A percentile compares a stretch with the other conserved stretches of the same genome.
Conservation (phyloP, 2,888 invertebrate genomes). For the Philopedon plagiatum region DNA sequence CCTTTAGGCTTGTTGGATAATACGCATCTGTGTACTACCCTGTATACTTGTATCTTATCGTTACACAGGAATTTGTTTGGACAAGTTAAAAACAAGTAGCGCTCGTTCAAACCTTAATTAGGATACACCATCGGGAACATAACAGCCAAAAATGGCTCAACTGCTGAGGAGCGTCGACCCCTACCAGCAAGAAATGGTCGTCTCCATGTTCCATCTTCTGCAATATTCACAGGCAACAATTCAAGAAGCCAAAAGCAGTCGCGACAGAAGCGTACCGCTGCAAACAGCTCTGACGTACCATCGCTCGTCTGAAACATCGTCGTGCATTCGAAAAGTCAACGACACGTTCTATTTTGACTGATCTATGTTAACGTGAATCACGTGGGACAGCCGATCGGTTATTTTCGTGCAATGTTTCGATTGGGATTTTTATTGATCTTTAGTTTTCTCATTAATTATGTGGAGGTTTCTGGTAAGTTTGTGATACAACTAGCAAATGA, state of each 20-base stretch:
- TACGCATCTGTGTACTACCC: no score
- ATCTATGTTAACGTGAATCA: constrained; percentile 30
- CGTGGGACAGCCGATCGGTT: constrained; percentile 20
- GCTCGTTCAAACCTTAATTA: no score
- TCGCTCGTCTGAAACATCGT: constrained; percentile 9
- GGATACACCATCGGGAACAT: neutral
- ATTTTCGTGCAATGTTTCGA: constrained; percentile 29
- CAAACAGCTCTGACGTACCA: constrained; percentile 23
- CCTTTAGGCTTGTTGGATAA: no score
- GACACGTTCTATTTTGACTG: constrained; percentile 36
- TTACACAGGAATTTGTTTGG: no score
- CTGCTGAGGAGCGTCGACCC: constrained; percentile 32
- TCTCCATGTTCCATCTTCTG: constrained; percentile 40
- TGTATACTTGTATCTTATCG: no score
- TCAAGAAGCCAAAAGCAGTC: constrained; percentile 33
- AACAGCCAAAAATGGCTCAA: constrained; percentile 18
- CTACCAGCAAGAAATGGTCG: constrained; percentile 32
- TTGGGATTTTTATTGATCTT: constrained; percentile 26
- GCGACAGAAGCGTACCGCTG: constrained; percentile 24
- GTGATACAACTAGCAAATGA: neutral
- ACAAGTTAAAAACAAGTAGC: no score
- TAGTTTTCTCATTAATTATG: constrained; percentile 14
- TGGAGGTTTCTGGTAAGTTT: constrained; percentile 26
- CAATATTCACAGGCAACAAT: constrained; percentile 36
- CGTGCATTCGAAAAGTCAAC: constrained; percentile 28